Base-by-base conservation (phyloP, 1,140 invertebrate genomes). In the Drosophila nebulosa region DNA sequence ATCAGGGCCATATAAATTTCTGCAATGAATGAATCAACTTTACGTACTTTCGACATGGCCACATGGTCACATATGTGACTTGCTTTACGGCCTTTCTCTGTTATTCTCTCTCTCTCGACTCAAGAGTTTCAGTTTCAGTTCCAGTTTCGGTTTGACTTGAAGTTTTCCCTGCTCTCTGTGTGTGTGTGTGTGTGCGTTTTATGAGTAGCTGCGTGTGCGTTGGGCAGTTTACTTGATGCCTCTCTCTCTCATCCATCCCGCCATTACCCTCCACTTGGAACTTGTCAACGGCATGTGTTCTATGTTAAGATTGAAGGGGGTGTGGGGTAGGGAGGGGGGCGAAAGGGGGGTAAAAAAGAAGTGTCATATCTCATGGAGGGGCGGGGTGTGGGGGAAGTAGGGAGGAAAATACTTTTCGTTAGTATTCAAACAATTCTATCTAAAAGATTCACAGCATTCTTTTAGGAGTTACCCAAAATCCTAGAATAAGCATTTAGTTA, bases 1-100 rank as follows among this genome's bases (percentile, higher is more conserved):
- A 56, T 56, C 69, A 65, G 70, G 65, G 66, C 53, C 69, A 77
- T 81, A 85, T 85, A 85, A 85, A 85, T 86, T 85, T 69, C 70
- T 63, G 81, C 78, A 64, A 85, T 85, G 80, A 85, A 85, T 85
- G 80, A 85, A 85, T 85, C 80, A 85, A 85, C 78, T 81, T 85
- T 85, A 85, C 83, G 80, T 77, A 85, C 39, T 46, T 46, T 46
- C 18, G 39, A 46, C 16, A 46, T 46, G 39, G 39, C 39, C 39
- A 46, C 78, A 80, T 77, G 35, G 56, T 51, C 52, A 81, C 80
- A 80, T 77, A 84, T 77, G 77, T 62, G 77, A 73, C 69, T 83
- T 80, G 72, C 64, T 80, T 80, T 80, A 80, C 79, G 78, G 57
- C 16, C 50, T 42, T 26, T 39, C 39, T 21, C 35, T 63, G 22